These are phyloP conservation scores for Oreochromis mossambicus DNA, from an alignment of 2,797 vertebrate species.

Conservation along the genomic window DNA sequence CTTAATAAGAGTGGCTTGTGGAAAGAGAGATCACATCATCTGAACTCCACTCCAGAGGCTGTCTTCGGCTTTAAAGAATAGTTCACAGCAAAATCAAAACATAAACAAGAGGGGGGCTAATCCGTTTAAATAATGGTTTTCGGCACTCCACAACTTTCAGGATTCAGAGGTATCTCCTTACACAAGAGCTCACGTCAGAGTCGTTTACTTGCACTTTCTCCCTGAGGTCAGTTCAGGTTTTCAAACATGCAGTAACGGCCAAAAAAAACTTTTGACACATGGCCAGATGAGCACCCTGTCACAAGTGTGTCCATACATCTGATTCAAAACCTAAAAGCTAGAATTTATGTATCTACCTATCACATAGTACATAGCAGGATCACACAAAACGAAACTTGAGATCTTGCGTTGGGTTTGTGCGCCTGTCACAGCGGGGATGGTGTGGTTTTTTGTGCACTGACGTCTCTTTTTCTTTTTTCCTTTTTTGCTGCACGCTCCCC, in stretches of 20 bases:
- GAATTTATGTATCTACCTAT: neutral
- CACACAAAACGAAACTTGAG: slow-evolving; percentile 1
- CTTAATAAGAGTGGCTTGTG: slow-evolving; percentile 69
- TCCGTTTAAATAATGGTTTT: slow-evolving; percentile 4
- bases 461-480: neutral
- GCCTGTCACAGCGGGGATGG: slow-evolving; percentile 1
- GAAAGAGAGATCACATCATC: slow-evolving; percentile 62
- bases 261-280: neutral
- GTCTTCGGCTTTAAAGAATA: slow-evolving; percentile 30
- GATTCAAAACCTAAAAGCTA: neutral
- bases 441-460: slow-evolving; percentile 13
- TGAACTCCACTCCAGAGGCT: slow-evolving; percentile 59
- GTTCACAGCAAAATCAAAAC: slow-evolving; percentile 38
- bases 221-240: neutral
- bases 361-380: neutral
- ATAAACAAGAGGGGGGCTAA: slow-evolving; percentile 11
- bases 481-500: neutral
- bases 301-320: neutral
- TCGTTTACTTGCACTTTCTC: neutral
- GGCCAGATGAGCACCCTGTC: neutral
- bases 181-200: neutral
- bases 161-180: neutral
- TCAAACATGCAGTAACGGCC: neutral
- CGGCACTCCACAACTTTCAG: neutral
- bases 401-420: slow-evolving; percentile 11